Conservation (phyloP, 2,113 vertebrate species). For the Pontoporia blainvillei region DNA sequence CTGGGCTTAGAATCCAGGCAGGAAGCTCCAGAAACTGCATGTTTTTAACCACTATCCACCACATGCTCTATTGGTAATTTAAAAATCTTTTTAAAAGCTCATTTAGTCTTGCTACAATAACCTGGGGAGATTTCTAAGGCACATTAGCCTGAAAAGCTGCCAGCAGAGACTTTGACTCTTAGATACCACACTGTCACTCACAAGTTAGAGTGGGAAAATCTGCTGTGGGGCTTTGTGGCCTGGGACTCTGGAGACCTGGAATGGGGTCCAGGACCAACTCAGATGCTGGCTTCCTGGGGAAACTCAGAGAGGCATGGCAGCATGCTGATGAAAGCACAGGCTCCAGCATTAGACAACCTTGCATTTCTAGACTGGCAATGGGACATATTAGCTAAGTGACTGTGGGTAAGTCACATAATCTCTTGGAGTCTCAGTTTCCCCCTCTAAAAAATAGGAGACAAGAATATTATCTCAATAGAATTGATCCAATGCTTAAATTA, state of each 20-base stretch:
- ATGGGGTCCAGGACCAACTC: neutral
- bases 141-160: neutral
- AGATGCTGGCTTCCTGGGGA: neutral
- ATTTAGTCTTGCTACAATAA: neutral
- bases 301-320: fast-evolving
- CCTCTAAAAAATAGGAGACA: neutral
- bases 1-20: neutral
- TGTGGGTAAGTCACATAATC: neutral
- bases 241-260: neutral
- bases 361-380: neutral
- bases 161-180: neutral
- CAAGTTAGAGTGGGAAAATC: neutral
- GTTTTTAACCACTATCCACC: neutral
- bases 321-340: neutral
- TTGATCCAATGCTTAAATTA: neutral
- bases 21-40: neutral
- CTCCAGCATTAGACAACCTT: neutral
- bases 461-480: neutral
- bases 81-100: neutral
- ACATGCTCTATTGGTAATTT: neutral
- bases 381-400: neutral
- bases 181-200: neutral
- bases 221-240: neutral
- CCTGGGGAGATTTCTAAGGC: neutral
- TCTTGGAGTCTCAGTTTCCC: neutral